Evolutionary conservation across 2,888 invertebrate genomes (phyloP), one percentile per base, ranked within the genome.

Genomic region (Cecidostiba fungosa): DNA sequence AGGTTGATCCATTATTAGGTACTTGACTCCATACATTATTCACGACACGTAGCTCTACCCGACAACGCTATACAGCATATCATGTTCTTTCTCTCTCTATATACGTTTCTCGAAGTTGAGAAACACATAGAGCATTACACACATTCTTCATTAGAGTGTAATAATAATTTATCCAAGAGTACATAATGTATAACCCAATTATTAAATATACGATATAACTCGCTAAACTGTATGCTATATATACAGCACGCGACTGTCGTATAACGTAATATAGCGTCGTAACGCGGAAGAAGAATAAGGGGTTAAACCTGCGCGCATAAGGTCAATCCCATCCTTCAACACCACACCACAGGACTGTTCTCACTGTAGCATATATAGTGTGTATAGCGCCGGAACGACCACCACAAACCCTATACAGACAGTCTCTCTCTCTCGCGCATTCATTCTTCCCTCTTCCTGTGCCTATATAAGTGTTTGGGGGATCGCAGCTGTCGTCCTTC

Each of bases 1-100:
- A 29, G 50, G 39, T 29, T 77, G 66, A 54, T 70, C 70, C 82
- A 69, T 82, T 77, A 83, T 59, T 77, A 72, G 83, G 43, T 77
- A 47, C 70, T 72, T 43, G 70, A 54, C 77, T 54, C 69, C 12
- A 43, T 77, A n/a, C 54, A 72, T 83, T 83, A 83, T 83, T 77
- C 77, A 43, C 14, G 43, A 14, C 66, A 8, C 82, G 74, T 73
- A 72, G 72, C 19, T 50, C 50, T 14, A 66, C 23, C 66, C 29
- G 32, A 29, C 66, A 16, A 1, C 54, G 54, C 19, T 10, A 16
- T 5, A 16, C 47, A 19, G n/a, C n/a, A n/a, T n/a, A n/a, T n/a
- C 16, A 16, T 16, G 54, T 0, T 54, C n/a, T 5, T 14, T 4
- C 29, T 16, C 4, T 29, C 32, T 26, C 32, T 32, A 32, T 32